phyloP scores from a whole-genome alignment of 2,888 invertebrate species.

The Chrysomela aeneicollis region DNA sequence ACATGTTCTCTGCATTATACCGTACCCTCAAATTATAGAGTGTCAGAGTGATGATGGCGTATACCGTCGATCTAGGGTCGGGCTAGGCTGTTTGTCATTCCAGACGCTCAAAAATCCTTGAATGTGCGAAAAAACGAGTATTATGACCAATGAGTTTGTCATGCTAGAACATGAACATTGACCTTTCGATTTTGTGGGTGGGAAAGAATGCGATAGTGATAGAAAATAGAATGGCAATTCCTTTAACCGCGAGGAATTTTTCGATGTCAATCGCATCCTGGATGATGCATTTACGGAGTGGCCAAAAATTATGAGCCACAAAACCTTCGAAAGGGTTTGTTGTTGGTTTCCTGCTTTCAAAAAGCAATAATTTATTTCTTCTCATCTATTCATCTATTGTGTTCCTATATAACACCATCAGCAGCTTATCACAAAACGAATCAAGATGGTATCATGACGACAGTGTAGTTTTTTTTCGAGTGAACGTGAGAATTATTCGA shows the following conservation, averaged over 20 bases:
- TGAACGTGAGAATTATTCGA: not conserved
- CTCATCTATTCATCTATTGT: not conserved
- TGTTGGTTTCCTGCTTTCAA: too few species aligned
- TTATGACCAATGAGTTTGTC: slow-evolving; percentile 3
- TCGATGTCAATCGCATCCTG: not conserved
- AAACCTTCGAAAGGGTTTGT: too few species aligned
- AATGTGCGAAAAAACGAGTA: not conserved
- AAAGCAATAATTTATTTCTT: too few species aligned
- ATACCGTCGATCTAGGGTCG: not conserved
- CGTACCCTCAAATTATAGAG: too few species aligned
- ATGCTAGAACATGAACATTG: not conserved
- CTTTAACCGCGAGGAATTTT: not conserved
- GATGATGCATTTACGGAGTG: not conserved
- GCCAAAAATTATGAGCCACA: too few species aligned
- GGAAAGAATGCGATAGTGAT: not conserved
- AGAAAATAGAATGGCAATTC: not conserved
- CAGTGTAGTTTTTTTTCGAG: not conserved
- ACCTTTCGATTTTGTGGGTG: slow-evolving; percentile 10
- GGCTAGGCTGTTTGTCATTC: slow-evolving; percentile 1
- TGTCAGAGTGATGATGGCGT: too few species aligned
- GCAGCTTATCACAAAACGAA: not conserved
- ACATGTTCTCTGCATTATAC: too few species aligned
- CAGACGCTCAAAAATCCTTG: slow-evolving; percentile 14
- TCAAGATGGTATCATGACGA: not conserved
- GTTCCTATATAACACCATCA: not conserved